Conservation (phyloP, 2,113 vertebrate genomes). For the Marmota flaviventris region DNA sequence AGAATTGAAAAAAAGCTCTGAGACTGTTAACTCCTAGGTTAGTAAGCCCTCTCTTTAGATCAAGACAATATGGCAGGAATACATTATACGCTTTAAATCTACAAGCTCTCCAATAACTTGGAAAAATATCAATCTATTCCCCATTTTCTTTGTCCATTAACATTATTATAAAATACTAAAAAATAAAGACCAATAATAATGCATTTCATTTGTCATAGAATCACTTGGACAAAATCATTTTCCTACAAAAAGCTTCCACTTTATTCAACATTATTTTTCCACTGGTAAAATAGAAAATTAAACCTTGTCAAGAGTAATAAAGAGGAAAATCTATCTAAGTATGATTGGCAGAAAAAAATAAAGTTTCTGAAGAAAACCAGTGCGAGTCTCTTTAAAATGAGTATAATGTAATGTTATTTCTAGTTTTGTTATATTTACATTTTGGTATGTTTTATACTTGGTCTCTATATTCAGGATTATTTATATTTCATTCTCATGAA, state of each 20-base stretch:
- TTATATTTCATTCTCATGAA: slow-evolving; percentile 71
- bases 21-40: not conserved
- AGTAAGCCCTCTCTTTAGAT: not conserved
- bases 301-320: slow-evolving; percentile 15
- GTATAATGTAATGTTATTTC: slow-evolving; percentile 43
- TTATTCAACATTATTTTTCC: not conserved
- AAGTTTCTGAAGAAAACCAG: slow-evolving; percentile 69
- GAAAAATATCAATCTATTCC: not conserved
- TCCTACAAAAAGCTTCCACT: slow-evolving; percentile 24
- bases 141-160: not conserved
- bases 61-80: not conserved
- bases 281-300: slow-evolving; percentile 23
- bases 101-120: not conserved
- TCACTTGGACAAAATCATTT: not conserved
- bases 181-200: slow-evolving; percentile 44
- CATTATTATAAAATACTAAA: not conserved
- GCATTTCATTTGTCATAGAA: not conserved
- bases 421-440: slow-evolving; percentile 35
- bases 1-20: not conserved
- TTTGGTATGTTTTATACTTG: slow-evolving; percentile 34
- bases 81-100: not conserved
- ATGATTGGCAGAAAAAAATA: slow-evolving; percentile 16
- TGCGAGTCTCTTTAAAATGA: slow-evolving; percentile 43
- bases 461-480: slow-evolving; percentile 64
- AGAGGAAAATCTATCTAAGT: slow-evolving; percentile 21